These are phyloP conservation scores for Noctua fimbriata DNA, from an alignment of 2,888 invertebrate species.

Conservation along the genomic window DNA sequence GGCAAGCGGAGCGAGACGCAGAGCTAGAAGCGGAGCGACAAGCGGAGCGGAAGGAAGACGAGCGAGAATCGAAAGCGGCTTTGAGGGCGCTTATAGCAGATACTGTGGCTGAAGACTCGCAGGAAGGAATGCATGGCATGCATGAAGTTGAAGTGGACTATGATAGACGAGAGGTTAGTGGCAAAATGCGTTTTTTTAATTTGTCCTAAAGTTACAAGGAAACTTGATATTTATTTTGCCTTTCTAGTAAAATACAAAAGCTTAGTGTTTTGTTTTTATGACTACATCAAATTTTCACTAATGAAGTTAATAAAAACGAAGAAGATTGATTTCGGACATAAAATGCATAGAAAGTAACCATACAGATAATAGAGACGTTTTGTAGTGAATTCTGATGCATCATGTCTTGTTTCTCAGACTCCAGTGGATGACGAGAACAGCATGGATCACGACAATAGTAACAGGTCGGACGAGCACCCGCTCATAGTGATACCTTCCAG, in stretches of 20 bases:
- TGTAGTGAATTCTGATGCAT: slow-evolving; percentile 6
- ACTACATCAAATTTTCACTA: neutral
- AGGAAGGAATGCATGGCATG: slow-evolving; percentile 66
- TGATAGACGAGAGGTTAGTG: slow-evolving; percentile 53
- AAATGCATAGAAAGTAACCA: neutral
- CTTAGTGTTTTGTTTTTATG: neutral
- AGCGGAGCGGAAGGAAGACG: slow-evolving; percentile 17
- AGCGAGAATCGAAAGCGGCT: slow-evolving; percentile 62
- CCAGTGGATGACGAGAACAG: slow-evolving; percentile 58
- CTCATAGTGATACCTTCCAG: slow-evolving; percentile 80
- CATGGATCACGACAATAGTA: slow-evolving; percentile 56
- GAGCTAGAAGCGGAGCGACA: slow-evolving; percentile 2
- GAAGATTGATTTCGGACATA: neutral
- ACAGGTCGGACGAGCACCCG: slow-evolving; percentile 72
- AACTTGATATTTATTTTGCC: neutral
- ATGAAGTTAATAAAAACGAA: neutral
- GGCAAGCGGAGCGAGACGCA: slow-evolving; percentile 24
- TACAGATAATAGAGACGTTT: neutral
- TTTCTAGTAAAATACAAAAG: neutral
- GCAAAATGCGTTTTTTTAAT: neutral
- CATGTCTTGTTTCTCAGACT: slow-evolving; percentile 34
- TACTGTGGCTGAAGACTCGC: slow-evolving; percentile 59
- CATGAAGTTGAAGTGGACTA: slow-evolving; percentile 66
- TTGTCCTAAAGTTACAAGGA: neutral
- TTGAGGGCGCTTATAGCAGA: slow-evolving; percentile 71